Conservation (phyloP, 1,140 invertebrate genomes). For the Zaprionus davidi region DNA sequence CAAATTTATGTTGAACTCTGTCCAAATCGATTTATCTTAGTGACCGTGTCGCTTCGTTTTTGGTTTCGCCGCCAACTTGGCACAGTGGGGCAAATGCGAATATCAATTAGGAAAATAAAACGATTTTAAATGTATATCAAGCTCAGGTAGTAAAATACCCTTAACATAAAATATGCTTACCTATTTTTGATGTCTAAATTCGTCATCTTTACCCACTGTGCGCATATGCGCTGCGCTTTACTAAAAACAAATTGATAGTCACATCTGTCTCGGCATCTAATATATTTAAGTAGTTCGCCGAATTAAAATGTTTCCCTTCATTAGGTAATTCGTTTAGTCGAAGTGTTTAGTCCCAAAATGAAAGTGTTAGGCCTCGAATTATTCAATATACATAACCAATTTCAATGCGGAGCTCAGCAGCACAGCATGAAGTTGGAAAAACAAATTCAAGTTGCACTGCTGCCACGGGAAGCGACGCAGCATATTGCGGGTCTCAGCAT, state of each 20-base stretch:
- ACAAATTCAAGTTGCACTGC: slow-evolving; percentile 50
- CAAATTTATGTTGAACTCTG: slow-evolving; percentile 37
- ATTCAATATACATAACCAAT: slow-evolving; percentile 59
- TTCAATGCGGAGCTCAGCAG: slow-evolving; percentile 47
- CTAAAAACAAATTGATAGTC: slow-evolving; percentile 25
- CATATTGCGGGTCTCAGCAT: slow-evolving; percentile 48
- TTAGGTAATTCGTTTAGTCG: slow-evolving; percentile 11
- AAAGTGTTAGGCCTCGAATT: slow-evolving; percentile 51
- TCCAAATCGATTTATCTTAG: slow-evolving; percentile 47
- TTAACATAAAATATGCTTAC: not conserved
- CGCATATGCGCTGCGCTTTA: not conserved
- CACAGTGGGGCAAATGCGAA: slow-evolving; percentile 21
- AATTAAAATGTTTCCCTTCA: slow-evolving; percentile 34
- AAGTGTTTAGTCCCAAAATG: slow-evolving; percentile 41
- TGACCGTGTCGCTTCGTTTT: slow-evolving; percentile 24
- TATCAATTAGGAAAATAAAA: not conserved
- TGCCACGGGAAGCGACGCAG: slow-evolving; percentile 23
- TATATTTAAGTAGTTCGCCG: slow-evolving; percentile 24
- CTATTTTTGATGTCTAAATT: not conserved
- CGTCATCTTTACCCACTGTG: slow-evolving; percentile 3
- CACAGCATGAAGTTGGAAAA: slow-evolving; percentile 41
- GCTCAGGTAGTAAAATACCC: not conserved
- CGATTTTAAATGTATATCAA: not conserved
- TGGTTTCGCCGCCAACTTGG: slow-evolving; percentile 10
- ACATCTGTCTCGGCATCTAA: slow-evolving; percentile 19